A percentile compares a stretch with the other conserved stretches of the same genome.
Conservation (phyloP, 2,888 invertebrate species). For the Philopedon plagiatum region DNA sequence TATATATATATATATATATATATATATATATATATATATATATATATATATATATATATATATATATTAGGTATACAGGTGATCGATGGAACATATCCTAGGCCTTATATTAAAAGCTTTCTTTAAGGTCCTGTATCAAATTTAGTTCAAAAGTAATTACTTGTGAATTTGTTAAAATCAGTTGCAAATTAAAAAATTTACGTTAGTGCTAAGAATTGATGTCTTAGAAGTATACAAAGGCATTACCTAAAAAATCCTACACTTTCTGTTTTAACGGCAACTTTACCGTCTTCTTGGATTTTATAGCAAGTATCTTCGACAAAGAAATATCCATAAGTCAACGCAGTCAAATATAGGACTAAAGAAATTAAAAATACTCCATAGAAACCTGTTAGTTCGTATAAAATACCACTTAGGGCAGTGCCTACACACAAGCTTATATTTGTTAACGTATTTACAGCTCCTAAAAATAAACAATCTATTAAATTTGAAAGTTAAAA, state of each 20-base stretch:
- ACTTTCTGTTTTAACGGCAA: slow-evolving; percentile 1
- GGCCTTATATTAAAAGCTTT: no score
- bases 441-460: slow-evolving; percentile 66
- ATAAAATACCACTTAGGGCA: slow-evolving; percentile 70
- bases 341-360: slow-evolving; percentile 67
- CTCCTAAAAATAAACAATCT: slow-evolving; percentile 41
- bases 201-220: no score
- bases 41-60: no score
- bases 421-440: slow-evolving; percentile 71
- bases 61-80: no score
- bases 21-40: no score
- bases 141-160: no score
- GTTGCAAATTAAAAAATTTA: no score
- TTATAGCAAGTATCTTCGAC: slow-evolving; percentile 32
- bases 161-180: no score
- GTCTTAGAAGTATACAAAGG: background rate
- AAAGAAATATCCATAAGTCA: slow-evolving; percentile 69
- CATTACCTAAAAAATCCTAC: slow-evolving; percentile 40
- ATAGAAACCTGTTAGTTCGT: slow-evolving; percentile 69
- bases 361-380: slow-evolving; percentile 71
- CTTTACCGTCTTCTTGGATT: background rate
- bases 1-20: no score
- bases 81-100: no score
- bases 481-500: no score
- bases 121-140: no score